Conservation (phyloP, 2,113 vertebrate genomes). For the Oncorhynchus masou region DNA sequence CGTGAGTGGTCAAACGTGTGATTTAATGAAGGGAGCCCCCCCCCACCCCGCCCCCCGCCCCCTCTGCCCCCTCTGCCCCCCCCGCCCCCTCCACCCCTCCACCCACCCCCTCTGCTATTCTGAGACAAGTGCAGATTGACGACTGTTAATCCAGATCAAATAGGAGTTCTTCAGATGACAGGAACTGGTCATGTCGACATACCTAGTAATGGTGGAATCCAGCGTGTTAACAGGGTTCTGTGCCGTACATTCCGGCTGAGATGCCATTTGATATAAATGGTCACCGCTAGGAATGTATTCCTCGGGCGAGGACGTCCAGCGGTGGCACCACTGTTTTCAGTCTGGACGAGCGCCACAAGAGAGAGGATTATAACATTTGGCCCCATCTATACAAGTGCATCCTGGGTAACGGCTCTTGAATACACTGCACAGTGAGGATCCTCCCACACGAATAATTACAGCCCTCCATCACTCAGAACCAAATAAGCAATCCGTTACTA, state of each 20-base stretch:
- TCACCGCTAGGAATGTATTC: constrained; percentile 70
- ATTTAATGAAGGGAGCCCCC: constrained; percentile 15
- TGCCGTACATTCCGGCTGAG: constrained; percentile 92
- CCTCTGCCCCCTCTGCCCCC: too few species aligned
- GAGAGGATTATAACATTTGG: not conserved
- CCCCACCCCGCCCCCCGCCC: not conserved
- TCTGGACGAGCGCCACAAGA: not conserved
- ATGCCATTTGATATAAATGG: constrained; percentile 96
- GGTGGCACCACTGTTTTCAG: not conserved
- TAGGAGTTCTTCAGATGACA: constrained; percentile 42
- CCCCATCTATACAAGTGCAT: constrained; percentile 16
- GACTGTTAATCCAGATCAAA: constrained; percentile 37
- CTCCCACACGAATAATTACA: constrained; percentile 26
- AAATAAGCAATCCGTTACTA: constrained; percentile 42
- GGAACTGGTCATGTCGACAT: constrained; percentile 57
- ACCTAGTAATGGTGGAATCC: constrained; percentile 89
- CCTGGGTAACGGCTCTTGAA: constrained; percentile 37
- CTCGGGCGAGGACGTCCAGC: too few species aligned
- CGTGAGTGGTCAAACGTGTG: constrained; percentile 6
- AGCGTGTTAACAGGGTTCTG: constrained; percentile 91
- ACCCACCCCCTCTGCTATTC: too few species aligned
- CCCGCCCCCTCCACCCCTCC: too few species aligned
- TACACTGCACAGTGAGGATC: constrained; percentile 9
- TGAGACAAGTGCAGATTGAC: constrained; percentile 30
- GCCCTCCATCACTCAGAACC: constrained; percentile 27